Evolutionary conservation across 2,113 vertebrate species (phyloP).

Genomic region (Eidolon helvum): DNA sequence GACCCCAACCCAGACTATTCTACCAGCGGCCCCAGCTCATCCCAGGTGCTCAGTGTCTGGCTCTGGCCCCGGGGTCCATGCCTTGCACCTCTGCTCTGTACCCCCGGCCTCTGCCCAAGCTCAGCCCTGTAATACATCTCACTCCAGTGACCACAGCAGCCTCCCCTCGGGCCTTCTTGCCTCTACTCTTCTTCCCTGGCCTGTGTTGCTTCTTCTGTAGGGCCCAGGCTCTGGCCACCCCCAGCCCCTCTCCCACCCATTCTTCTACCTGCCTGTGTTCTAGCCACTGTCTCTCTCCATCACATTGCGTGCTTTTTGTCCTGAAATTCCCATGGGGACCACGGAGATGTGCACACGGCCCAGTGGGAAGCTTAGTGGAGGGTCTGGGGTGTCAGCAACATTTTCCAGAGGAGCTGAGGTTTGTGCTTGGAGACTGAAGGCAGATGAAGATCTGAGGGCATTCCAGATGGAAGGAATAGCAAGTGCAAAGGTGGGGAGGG

Average conservation of each 20-base stretch:
- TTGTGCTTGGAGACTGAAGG: not conserved
- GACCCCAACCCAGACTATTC: no score
- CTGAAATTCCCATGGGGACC: not conserved
- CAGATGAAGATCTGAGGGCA: not conserved
- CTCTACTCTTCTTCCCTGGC: not conserved
- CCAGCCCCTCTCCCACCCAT: not conserved
- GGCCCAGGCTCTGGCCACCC: not conserved
- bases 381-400: rapidly evolving
- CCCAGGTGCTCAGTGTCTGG: not conserved
- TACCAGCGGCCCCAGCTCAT: rapidly evolving
- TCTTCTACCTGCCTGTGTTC: not conserved
- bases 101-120: not conserved
- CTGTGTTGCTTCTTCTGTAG: not conserved
- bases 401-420: not conserved
- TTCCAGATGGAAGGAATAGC: not conserved
- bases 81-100: not conserved
- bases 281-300: rapidly evolving
- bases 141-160: rapidly evolving
- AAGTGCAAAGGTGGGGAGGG: not conserved
- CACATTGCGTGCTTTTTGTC: not conserved
- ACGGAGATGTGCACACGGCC: not conserved
- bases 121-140: not conserved
- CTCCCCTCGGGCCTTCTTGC: rapidly evolving
- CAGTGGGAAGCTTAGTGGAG: not conserved
- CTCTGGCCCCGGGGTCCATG: not conserved